Percentiles rank a stretch among this genome's conserved stretches.
Conservation (phyloP, 2,113 vertebrate species). For the Notechis scutatus region DNA sequence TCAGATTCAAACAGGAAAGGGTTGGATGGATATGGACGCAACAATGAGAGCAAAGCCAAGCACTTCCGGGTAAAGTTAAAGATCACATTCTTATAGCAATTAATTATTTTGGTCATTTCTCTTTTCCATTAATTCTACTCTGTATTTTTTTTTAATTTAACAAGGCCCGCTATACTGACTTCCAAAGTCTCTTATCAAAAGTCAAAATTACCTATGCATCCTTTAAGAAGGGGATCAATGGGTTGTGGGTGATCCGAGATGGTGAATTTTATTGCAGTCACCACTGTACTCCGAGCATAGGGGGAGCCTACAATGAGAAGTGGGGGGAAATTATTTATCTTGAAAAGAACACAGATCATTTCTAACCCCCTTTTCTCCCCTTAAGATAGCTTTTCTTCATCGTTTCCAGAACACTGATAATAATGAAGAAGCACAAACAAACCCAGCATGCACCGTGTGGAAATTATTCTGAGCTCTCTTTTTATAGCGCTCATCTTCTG, state of each 20-base stretch:
- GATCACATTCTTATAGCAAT: not conserved
- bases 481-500: not conserved
- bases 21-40: not conserved
- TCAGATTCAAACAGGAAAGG: not conserved
- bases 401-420: not conserved
- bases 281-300: constrained; percentile 83
- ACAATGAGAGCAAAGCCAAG: not conserved
- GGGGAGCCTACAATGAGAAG: constrained; percentile 72
- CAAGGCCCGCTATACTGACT: fast-evolving
- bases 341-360: not conserved
- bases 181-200: not conserved
- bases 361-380: not conserved
- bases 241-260: constrained; percentile 87
- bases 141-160: not conserved
- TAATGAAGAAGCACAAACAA: not conserved
- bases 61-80: not conserved
- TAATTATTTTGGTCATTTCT: not conserved
- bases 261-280: constrained; percentile 90
- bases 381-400: not conserved
- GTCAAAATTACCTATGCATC: constrained; percentile 76
- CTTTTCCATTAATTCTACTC: not conserved
- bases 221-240: constrained; percentile 83
- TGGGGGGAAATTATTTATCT: not conserved
- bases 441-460: not conserved
- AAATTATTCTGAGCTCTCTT: not conserved